Percentiles rank a stretch among this genome's conserved stretches.
phyloP scores from a whole-genome alignment of 2,797 vertebrate genomes.

The Calcarius lapponicus region DNA sequence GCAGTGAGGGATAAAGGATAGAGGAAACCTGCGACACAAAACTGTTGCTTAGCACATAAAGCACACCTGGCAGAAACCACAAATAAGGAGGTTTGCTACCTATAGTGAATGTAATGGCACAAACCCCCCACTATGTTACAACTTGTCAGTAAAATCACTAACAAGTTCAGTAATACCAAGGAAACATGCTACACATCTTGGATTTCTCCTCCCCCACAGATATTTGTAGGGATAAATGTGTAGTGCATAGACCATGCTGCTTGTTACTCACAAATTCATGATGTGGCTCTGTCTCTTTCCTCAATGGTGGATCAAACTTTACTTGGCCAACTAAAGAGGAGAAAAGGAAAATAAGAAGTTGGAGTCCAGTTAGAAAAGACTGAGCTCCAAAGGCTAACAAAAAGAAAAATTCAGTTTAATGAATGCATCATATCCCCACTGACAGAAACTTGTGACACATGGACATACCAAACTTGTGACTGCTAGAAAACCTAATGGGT shows the following conservation, averaged over 20 bases:
- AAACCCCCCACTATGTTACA: neutral
- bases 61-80: neutral
- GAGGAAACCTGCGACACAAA: neutral
- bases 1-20: neutral
- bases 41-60: neutral
- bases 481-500: neutral
- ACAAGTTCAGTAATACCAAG: neutral
- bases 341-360: conserved; percentile 3
- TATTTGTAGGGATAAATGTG: neutral
- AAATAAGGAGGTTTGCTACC: neutral
- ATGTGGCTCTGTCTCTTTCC: conserved; percentile 95
- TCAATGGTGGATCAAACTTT: conserved; percentile 93
- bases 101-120: neutral
- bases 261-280: conserved; percentile 90
- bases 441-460: neutral
- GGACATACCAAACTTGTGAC: neutral
- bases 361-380: neutral
- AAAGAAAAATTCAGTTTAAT: neutral
- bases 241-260: neutral
- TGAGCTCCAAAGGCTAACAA: neutral
- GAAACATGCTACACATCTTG: neutral
- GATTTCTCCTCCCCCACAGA: neutral
- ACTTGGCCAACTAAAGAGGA: conserved; percentile 89
- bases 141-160: neutral
- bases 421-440: neutral